A percentile compares a stretch with the other conserved stretches of the same genome.
These are phyloP conservation scores for Anser cygnoides DNA, from an alignment of 2,113 vertebrate genomes.

Conservation along the genomic window DNA sequence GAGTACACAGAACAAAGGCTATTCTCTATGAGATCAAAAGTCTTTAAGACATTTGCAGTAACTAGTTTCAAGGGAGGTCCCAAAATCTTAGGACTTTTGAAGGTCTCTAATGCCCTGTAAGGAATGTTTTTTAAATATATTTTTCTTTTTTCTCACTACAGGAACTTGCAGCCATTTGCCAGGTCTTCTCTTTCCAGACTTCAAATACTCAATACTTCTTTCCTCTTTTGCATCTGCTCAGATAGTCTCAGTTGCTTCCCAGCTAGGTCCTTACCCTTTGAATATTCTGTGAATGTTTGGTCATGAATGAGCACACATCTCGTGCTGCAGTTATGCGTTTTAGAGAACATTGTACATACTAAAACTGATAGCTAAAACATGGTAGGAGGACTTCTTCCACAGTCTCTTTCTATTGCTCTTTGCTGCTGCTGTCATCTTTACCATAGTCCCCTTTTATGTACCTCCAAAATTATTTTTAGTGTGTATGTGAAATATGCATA, in stretches of 20 bases:
- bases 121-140: background rate
- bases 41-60: background rate
- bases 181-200: background rate
- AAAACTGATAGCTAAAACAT: background rate
- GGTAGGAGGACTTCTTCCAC: background rate
- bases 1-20: background rate
- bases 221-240: background rate
- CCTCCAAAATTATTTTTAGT: background rate
- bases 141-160: background rate
- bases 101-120: background rate
- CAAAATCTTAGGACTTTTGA: background rate
- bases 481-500: background rate
- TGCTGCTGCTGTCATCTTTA: background rate
- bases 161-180: background rate
- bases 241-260: background rate
- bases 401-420: background rate
- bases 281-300: background rate
- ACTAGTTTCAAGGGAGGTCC: background rate
- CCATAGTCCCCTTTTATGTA: background rate
- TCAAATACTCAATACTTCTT: background rate
- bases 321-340: background rate
- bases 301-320: background rate
- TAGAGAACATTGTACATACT: background rate
- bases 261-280: background rate
- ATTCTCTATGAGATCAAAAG: background rate